These are phyloP conservation scores for Aptenodytes forsteri DNA, from an alignment of 2,113 vertebrate genomes.

Conservation along the genomic window DNA sequence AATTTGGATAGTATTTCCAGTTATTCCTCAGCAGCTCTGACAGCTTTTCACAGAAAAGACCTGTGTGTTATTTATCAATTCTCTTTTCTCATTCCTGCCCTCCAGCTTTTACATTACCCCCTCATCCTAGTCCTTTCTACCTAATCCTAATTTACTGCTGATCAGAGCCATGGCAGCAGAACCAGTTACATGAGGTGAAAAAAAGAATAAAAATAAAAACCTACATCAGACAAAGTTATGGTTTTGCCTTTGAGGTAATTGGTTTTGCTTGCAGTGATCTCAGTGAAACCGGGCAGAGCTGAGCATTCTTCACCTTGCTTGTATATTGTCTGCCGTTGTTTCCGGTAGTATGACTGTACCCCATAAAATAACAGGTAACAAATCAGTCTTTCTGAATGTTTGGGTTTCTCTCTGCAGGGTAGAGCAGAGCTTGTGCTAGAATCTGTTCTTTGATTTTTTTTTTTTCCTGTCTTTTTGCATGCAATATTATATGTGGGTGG, in stretches of 20 bases:
- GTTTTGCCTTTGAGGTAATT: constrained; percentile 33
- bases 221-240: constrained; percentile 11
- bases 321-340: neutral
- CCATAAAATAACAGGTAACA: neutral
- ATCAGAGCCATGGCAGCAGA: neutral
- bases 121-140: neutral
- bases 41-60: neutral
- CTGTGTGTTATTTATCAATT: constrained; percentile 25
- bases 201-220: constrained; percentile 10
- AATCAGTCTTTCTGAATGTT: neutral
- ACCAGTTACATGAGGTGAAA: neutral
- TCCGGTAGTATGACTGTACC: neutral
- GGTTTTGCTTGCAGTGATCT: constrained; percentile 20
- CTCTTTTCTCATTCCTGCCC: neutral
- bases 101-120: constrained; percentile 8
- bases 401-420: neutral
- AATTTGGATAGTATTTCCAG: neutral
- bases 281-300: neutral
- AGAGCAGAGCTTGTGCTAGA: neutral
- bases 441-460: neutral
- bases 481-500: neutral
- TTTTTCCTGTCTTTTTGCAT: neutral
- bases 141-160: constrained; percentile 43
- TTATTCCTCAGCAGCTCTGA: neutral
- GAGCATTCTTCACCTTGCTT: neutral